Base-by-base conservation (phyloP, 2,797 vertebrate genomes). In the Toxotes lorentzi region DNA sequence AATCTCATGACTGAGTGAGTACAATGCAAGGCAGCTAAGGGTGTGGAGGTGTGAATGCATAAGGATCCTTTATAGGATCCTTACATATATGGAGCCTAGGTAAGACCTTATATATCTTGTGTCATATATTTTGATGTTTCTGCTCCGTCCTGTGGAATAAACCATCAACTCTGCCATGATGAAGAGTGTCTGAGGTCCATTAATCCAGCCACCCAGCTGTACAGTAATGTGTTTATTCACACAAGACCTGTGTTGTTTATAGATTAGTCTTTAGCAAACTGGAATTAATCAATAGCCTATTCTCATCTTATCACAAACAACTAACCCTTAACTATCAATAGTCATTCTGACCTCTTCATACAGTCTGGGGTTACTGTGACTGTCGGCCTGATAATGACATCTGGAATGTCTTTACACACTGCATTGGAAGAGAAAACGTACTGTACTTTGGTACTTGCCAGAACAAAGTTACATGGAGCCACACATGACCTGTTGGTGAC, bases 211-310 rank as follows among this genome's bases (percentile, higher is more conserved):
- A 23, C 45, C 57, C 40, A 70, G 43, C 63, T 38, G 38, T 6
- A 32, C 24, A 40, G 68, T 83, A 70, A 80, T 41, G 38, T 45
- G 62, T 24, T 72, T 51, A 59, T 71, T 69, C 69, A 61, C 71
- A 80, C 81, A 66, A 64, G 30, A 78, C 30, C 60, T 73, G 50
- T 69, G 73, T 24, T 79, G 76, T 76, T 86, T 86, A 84, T 66
- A 74, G 82, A 89, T 89, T 65, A 69, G 76, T 70, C 60, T 56
- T 59, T 3, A 64, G 61, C 77, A 53, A 70, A 54, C 65, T 79
- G 43, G 73, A 76, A 86, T 59, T 13, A 69, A 91, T 90, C 86
- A 89, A 86, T 91, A 87, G 30, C 41, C 65, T 65, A 23, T 81
- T 81, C 76, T 81, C 70, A 51, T 32, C 70, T 81, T 72, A 51